Base-by-base conservation (phyloP, 2,888 invertebrate genomes). In the Hanleya hanleyi region DNA sequence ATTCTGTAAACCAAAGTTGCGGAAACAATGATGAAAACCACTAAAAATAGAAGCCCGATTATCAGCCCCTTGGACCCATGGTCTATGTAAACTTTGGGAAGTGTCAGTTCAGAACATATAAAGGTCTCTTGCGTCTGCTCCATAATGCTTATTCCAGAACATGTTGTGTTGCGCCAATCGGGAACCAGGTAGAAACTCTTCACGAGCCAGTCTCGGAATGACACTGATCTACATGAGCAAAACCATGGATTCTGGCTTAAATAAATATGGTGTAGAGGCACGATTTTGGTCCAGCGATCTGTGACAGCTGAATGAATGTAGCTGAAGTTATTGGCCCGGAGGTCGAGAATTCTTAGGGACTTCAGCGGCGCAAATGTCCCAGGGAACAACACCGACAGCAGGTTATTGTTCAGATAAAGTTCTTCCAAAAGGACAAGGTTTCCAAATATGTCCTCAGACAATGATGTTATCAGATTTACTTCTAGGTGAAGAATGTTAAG, bases 351-450 rank as follows among this genome's bases (percentile, higher is more conserved):
- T 3, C 37, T 41, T n/a, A 70, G n/a, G 4, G 64, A 35, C 9
- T 35, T 6, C 4, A 70, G 50, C n/a, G 36, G 33, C 0, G 26
- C 18, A 29, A 70, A 70, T 0, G 47, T 33, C 3, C 36, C 15
- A 5, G 41, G 35, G 9, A 32, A 29, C 4, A 70, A 15, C 9
- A 47, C 18, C 3, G 33, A 49, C 12, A 70, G 18, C 7, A 29
- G 15, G 29, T 70, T 70, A 1, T 65, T 15, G 47, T 47, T 49
- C 22, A 70, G 15, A 49, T 70, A 65, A 1, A 70, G 70, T 35
- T 70, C 70, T 47, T 37, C 18, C 0, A 70, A 32, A 7, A 36
- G 38, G 26, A 22, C 41, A 5, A 70, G 36, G 33, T 36, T 65
- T 33, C 49, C 22, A 26, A 70, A 70, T 15, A 70, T 7, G 49